Evolutionary conservation across 2,888 invertebrate genomes (phyloP), one percentile per base, ranked within the genome.

Genomic region (Artemia sp.): DNA sequence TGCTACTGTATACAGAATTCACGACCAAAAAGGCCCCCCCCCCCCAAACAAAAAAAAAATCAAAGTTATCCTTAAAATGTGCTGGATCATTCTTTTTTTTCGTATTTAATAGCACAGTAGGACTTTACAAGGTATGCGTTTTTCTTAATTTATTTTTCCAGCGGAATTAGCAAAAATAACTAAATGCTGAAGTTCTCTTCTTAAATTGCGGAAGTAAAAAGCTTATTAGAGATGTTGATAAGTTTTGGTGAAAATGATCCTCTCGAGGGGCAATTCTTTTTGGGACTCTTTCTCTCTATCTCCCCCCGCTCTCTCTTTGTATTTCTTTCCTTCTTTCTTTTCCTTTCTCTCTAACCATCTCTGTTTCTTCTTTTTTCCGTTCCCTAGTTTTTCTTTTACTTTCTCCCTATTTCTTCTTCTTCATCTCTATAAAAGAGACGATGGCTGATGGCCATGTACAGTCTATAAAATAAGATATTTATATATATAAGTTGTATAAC

Each of bases 181-280:
- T 19, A 19, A 19, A 19, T 19, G 19, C 19, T 19, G 19, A 19
- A 19, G 19, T 19, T 19, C 19, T 19, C 1, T 19, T 19, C 19
- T 19, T 19, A 19, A 19, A 19, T 19, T 19, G 19, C 19, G 19
- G 19, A 19, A 19, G 19, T 19, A 5, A 14, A 6, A 3, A 53
- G 12, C 14, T 53, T 14, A 14, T 6, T 58, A 58, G n/a, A 58
- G 58, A 58, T 58, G 14, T 58, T 58, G n/a, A 14, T n/a, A 58
- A 14, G 4, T 14, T 58, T 58, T 58, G 58, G 58, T 58, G 14
- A 58, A n/a, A 58, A 58, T 2, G n/a, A 58, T 2, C n/a, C 58
- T 58, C 14, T 58, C 19, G 24, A 51, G 67, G 67, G 67, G 51
- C 38, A 51, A 64, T 51, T 51, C 67, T 51, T 51, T 67, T 50